Percentiles rank a stretch among this genome's conserved stretches.
Conservation (phyloP, 2,113 vertebrate genomes). For the Centropus unirufus region DNA sequence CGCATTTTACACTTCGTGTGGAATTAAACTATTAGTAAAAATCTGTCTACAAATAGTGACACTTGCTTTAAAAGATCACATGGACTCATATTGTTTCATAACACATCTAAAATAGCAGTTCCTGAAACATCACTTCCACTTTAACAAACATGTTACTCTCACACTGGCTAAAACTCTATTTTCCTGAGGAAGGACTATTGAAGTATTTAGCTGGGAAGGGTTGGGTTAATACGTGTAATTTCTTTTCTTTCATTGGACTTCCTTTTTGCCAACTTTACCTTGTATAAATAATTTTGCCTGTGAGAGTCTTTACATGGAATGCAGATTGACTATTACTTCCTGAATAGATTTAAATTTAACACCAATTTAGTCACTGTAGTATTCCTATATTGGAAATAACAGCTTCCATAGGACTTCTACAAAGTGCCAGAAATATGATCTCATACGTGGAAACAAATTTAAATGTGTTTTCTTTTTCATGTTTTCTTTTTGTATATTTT, state of each 20-base stretch:
- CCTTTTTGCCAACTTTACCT: constrained; percentile 79
- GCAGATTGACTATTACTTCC: constrained; percentile 83
- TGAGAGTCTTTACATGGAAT: constrained; percentile 77
- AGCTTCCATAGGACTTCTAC: constrained; percentile 81
- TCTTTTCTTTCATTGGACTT: constrained; percentile 73
- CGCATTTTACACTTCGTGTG: constrained; percentile 53
- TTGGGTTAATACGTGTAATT: constrained; percentile 65
- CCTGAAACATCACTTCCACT: constrained; percentile 60
- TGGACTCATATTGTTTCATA: constrained; percentile 61
- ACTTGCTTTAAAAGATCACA: constrained; percentile 55
- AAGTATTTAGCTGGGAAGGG: constrained; percentile 56
- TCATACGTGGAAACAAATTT: constrained; percentile 81
- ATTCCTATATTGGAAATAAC: constrained; percentile 79
- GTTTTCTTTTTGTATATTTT: constrained; percentile 69
- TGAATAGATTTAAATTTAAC: constrained; percentile 84
- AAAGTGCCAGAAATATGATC: constrained; percentile 86
- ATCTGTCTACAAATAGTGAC: constrained; percentile 66
- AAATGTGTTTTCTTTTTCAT: constrained; percentile 76
- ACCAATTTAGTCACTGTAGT: constrained; percentile 78
- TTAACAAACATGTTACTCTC: constrained; percentile 56
- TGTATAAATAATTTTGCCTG: constrained; percentile 80
- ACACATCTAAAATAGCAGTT: constrained; percentile 62
- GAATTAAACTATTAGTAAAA: constrained; percentile 63
- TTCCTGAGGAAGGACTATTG: constrained; percentile 61
- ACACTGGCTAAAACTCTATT: constrained; percentile 41